These are phyloP conservation scores for Sebastes matsubarae DNA, from an alignment of 2,797 vertebrate species.

Conservation along the genomic window DNA sequence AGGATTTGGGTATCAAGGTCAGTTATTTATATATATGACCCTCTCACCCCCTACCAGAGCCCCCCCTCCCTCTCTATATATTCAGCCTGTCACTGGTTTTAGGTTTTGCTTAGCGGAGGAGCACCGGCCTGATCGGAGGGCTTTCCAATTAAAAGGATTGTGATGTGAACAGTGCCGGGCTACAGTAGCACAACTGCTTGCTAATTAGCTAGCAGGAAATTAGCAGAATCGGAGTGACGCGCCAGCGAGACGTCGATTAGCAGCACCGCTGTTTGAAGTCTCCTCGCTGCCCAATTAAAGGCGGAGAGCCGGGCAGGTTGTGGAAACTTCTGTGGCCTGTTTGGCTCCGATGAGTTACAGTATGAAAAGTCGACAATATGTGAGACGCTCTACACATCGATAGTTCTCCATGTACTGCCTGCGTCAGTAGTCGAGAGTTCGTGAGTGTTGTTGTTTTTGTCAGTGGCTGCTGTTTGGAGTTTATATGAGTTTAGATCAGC, in stretches of 20 bases:
- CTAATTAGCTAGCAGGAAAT: slow-evolving; percentile 72
- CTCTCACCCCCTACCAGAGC: not conserved
- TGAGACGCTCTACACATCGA: not conserved
- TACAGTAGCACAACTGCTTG: slow-evolving; percentile 35
- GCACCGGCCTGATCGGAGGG: slow-evolving; percentile 30
- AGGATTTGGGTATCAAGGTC: slow-evolving; percentile 57
- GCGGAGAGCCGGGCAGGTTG: not conserved
- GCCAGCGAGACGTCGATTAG: slow-evolving; percentile 52
- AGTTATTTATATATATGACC: slow-evolving; percentile 71
- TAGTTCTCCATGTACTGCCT: not conserved
- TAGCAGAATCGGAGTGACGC: slow-evolving; percentile 42
- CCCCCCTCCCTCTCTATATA: not conserved
- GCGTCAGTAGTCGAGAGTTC: not conserved
- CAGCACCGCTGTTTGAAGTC: slow-evolving; percentile 55
- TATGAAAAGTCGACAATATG: not conserved
- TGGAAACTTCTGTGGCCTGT: slow-evolving; percentile 34
- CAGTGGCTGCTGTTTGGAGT: not conserved
- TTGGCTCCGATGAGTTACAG: slow-evolving; percentile 24
- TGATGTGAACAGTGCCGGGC: slow-evolving; percentile 32
- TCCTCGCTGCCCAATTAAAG: slow-evolving; percentile 59
- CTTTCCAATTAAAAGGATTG: slow-evolving; percentile 62
- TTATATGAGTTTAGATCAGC: not conserved
- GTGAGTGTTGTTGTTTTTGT: not conserved
- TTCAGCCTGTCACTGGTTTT: slow-evolving; percentile 36
- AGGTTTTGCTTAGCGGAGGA: slow-evolving; percentile 28